phyloP scores from a whole-genome alignment of 2,888 invertebrate species.

The Pharmacophagus antenor region DNA sequence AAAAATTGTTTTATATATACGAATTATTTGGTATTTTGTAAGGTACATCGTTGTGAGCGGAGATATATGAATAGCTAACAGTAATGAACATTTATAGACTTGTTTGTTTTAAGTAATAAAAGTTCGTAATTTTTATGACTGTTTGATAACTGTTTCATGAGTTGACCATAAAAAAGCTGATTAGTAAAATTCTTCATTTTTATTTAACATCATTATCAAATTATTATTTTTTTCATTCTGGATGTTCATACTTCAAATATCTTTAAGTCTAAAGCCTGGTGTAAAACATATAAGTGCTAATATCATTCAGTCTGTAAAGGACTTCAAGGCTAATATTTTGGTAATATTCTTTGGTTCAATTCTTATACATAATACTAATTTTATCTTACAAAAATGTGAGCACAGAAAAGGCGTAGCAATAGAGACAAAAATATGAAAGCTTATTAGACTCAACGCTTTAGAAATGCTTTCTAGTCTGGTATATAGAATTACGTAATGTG shows the following conservation, averaged over 20 bases:
- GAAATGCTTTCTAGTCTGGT: conserved; percentile 14
- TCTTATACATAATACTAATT: conserved; percentile 14
- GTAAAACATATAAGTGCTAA: background rate
- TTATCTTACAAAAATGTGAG: conserved; percentile 19
- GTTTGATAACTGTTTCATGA: no score
- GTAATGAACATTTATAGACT: no score
- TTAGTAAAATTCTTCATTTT: no score
- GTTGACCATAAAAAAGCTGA: no score
- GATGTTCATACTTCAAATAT: background rate
- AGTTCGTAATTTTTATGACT: no score
- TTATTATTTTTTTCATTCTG: no score
- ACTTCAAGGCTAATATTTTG: conserved; percentile 11
- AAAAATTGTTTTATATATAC: no score
- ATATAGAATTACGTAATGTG: conserved; percentile 11
- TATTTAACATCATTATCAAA: no score
- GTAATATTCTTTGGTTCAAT: conserved; percentile 23
- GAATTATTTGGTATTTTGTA: no score
- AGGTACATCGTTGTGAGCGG: no score
- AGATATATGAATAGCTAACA: no score
- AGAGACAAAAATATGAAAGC: conserved; percentile 26
- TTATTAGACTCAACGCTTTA: conserved; percentile 25
- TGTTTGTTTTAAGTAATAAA: no score
- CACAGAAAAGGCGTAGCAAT: conserved; percentile 22
- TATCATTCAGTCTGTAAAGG: background rate
- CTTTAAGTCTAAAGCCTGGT: background rate